phyloP scores from a whole-genome alignment of 2,888 invertebrate species.

The Panopea generosa region DNA sequence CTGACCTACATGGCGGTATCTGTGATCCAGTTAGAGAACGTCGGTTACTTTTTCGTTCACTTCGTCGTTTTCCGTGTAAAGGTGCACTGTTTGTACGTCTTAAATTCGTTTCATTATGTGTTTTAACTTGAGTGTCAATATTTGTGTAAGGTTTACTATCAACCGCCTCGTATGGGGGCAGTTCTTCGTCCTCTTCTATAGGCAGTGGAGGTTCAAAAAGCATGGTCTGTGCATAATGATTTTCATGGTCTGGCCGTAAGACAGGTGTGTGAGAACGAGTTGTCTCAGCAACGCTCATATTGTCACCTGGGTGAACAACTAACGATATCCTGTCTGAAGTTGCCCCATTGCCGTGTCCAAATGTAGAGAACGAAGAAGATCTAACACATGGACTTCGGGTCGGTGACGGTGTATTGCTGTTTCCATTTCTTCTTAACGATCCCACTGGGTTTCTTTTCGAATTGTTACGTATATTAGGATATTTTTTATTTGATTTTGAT shows the following conservation, averaged over 20 bases:
- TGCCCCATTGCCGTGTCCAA: slow-evolving; percentile 30
- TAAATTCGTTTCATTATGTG: neutral
- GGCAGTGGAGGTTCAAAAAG: slow-evolving; percentile 60
- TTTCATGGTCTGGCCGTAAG: slow-evolving; percentile 12
- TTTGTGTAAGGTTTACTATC: slow-evolving; percentile 17
- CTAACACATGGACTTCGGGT: slow-evolving; percentile 23
- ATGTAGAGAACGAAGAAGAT: slow-evolving; percentile 51
- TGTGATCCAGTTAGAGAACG: neutral
- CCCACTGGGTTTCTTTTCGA: neutral
- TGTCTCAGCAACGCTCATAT: slow-evolving; percentile 24
- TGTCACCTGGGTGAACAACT: slow-evolving; percentile 44
- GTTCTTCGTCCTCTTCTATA: slow-evolving; percentile 75
- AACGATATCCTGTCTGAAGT: slow-evolving; percentile 30
- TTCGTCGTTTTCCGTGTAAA: neutral
- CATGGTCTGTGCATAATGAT: slow-evolving; percentile 48
- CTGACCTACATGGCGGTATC: neutral
- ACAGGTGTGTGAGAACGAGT: slow-evolving; percentile 4
- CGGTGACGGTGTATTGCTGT: slow-evolving; percentile 8
- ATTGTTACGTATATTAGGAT: no score
- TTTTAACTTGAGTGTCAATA: neutral
- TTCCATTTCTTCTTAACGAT: neutral
- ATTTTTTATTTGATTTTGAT: neutral
- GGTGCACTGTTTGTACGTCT: slow-evolving; percentile 19
- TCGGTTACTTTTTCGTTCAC: neutral
- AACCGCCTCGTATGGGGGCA: slow-evolving; percentile 76